phyloP scores from a whole-genome alignment of 2,888 invertebrate species.

The Cryptus viduatorius region DNA sequence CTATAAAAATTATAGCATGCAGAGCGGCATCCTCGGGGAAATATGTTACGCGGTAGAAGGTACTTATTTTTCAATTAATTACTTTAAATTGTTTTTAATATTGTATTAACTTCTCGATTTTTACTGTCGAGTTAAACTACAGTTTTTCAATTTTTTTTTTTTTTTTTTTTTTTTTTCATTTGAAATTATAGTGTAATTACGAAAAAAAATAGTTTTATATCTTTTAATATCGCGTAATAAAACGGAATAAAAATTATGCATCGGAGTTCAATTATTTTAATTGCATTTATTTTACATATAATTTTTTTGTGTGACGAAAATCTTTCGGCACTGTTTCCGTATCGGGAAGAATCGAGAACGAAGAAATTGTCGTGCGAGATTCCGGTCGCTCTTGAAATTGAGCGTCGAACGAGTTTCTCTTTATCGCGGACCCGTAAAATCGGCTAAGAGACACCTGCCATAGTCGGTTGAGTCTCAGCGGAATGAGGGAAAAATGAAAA shows the following conservation, averaged over 20 bases:
- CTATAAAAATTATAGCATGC: background rate
- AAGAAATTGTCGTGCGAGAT: background rate
- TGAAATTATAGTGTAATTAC: background rate
- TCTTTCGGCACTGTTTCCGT: background rate
- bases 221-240: too few species aligned
- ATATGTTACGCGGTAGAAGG: background rate
- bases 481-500: slow-evolving; percentile 3
- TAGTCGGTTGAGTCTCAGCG: background rate
- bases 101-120: background rate
- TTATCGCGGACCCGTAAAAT: slow-evolving; percentile 17
- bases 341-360: slow-evolving; percentile 5
- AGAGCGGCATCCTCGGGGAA: background rate
- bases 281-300: too few species aligned
- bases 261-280: too few species aligned
- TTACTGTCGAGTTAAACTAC: too few species aligned
- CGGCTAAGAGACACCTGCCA: slow-evolving; percentile 38
- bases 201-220: too few species aligned
- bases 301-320: background rate
- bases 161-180: too few species aligned
- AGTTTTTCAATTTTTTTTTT: too few species aligned
- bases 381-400: slow-evolving; percentile 19
- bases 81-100: background rate
- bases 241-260: too few species aligned
- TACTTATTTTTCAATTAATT: background rate
- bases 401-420: slow-evolving; percentile 20